Evolutionary conservation across 1,140 invertebrate species (phyloP).

Genomic region (Tetragonula clypearis): DNA sequence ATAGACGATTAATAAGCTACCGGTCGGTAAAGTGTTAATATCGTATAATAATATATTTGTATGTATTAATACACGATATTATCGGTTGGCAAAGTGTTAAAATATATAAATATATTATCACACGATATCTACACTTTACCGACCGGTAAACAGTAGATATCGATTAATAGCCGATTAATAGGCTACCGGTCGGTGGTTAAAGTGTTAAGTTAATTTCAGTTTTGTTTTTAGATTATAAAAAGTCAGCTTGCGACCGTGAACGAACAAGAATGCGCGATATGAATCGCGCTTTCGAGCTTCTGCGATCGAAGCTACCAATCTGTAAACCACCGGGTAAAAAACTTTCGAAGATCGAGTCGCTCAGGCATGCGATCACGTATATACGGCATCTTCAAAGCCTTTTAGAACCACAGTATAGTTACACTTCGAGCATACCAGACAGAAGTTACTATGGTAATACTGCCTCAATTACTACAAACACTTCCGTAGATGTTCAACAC

Average conservation of each 20-base stretch:
- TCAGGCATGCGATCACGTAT: slow-evolving; percentile 91
- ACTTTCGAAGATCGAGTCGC: slow-evolving; percentile 92
- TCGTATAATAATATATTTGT: no score
- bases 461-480: slow-evolving; percentile 10
- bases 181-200: no score
- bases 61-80: no score
- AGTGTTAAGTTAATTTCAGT: background rate
- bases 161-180: no score
- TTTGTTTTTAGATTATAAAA: slow-evolving; percentile 88
- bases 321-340: slow-evolving; percentile 94
- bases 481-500: slow-evolving; percentile 74
- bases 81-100: no score
- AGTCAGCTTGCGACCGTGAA: slow-evolving; percentile 92
- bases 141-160: no score
- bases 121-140: no score
- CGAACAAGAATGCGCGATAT: slow-evolving; percentile 93
- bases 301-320: slow-evolving; percentile 89
- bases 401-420: slow-evolving; percentile 79
- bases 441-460: slow-evolving; percentile 57
- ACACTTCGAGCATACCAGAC: slow-evolving; percentile 69
- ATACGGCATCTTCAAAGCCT: slow-evolving; percentile 89
- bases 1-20: no score
- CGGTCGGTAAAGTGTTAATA: no score
- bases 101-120: no score
- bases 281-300: slow-evolving; percentile 91